Evolutionary conservation across 2,888 invertebrate genomes (phyloP).

Genomic region (Apocheima hispidaria): DNA sequence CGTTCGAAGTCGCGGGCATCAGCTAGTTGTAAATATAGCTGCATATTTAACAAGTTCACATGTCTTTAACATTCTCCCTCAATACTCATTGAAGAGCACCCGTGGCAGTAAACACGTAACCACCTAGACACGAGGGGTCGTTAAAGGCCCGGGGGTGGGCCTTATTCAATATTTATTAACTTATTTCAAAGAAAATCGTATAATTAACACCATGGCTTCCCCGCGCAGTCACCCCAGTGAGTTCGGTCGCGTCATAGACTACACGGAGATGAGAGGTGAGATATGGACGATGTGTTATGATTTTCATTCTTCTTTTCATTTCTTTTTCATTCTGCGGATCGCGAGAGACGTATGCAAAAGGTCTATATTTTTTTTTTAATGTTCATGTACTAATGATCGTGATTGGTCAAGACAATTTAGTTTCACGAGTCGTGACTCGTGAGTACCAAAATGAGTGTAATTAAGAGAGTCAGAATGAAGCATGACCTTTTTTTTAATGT

Average conservation of each 20-base stretch:
- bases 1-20: too few species aligned
- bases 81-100: slow-evolving; percentile 21
- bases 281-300: background rate
- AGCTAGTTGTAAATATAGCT: background rate
- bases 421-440: too few species aligned
- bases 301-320: too few species aligned
- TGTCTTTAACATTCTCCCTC: background rate
- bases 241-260: slow-evolving; percentile 46
- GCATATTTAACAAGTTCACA: background rate
- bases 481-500: too few species aligned
- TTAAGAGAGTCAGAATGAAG: too few species aligned
- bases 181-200: slow-evolving; percentile 86
- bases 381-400: too few species aligned
- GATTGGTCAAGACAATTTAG: too few species aligned
- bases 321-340: too few species aligned
- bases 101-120: slow-evolving; percentile 27
- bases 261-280: slow-evolving; percentile 29
- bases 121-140: slow-evolving; percentile 56
- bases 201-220: slow-evolving; percentile 78
- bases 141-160: slow-evolving; percentile 72
- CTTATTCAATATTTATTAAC: slow-evolving; percentile 86
- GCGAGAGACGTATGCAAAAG: too few species aligned
- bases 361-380: too few species aligned
- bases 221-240: slow-evolving; percentile 48
- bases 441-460: too few species aligned